Evolutionary conservation across 2,888 invertebrate genomes (phyloP).

Genomic region (Chrysotoxum bicinctum): DNA sequence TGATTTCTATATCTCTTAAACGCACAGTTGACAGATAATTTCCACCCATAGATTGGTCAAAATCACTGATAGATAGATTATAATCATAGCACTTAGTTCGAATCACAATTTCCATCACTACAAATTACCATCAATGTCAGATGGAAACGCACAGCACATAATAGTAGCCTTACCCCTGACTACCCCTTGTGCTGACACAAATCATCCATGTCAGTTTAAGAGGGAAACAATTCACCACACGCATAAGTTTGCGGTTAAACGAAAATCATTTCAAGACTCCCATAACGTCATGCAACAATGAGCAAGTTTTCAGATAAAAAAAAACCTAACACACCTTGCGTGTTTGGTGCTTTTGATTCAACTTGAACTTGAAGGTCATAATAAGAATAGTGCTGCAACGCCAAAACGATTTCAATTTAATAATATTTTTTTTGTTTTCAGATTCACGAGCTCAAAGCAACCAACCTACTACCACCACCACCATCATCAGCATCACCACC

Average conservation of each 20-base stretch:
- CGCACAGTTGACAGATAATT: constrained; percentile 36
- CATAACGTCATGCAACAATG: constrained; percentile 46
- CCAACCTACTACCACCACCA: constrained; percentile 76
- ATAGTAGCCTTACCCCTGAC: constrained; percentile 19
- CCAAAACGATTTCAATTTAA: constrained; percentile 35
- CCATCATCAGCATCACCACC: constrained; percentile 56
- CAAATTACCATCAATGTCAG: constrained; percentile 54
- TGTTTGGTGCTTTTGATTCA: constrained; percentile 37
- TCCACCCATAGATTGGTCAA: constrained; percentile 32
- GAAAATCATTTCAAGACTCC: constrained; percentile 35
- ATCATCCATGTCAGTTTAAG: constrained; percentile 52
- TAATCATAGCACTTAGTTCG: constrained; percentile 18
- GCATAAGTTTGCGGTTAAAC: constrained; percentile 59
- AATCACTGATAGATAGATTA: constrained; percentile 5
- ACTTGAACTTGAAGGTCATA: constrained; percentile 65
- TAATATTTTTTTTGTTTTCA: constrained; percentile 26
- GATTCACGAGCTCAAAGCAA: constrained; percentile 60
- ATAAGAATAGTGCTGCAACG: not conserved
- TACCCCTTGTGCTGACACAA: constrained; percentile 30
- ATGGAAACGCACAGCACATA: constrained; percentile 12
- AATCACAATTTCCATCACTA: constrained; percentile 30
- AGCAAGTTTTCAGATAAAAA: constrained; percentile 2
- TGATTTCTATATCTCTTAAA: not conserved
- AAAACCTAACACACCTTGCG: constrained; percentile 23
- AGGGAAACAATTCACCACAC: constrained; percentile 29